Base-by-base conservation (phyloP, 2,113 vertebrate species). In the Axis porcinus region DNA sequence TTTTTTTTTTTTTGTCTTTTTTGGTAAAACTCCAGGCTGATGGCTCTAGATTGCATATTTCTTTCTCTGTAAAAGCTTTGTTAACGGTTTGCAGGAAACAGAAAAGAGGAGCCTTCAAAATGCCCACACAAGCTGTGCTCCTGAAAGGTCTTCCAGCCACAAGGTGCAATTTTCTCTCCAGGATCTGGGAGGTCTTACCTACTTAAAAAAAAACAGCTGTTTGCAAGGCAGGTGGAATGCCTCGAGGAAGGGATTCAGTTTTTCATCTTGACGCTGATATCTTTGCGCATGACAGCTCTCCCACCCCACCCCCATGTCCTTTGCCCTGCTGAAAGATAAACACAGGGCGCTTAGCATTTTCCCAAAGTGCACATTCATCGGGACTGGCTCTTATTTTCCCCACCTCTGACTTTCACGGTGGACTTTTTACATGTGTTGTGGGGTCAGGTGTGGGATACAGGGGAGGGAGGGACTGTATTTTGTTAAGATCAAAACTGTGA, bases 401-500 rank as follows among this genome's bases (percentile, higher is more conserved):
- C 16, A 55, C 60, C 14, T 97, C 58, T 33, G 91, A 58, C 43
- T 79, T 96, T 81, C 87, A 86, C 27, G 14, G 15, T 92, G 55
- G 36, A 67, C 30, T 64, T 64, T 93, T 89, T 54, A 64, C 50
- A 57, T 43, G 54, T 88, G 27, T 82, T 89, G 9, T 33, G 5
- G 79, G 70, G 30, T 93, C 62, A 93, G 74, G 84, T 86, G 15
- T 58, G 27, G 36, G 28, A 92, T 57, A 5, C 19, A 94, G 33
- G 16, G 21, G 33, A 58, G 74, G 11, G 57, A 94, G 47, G 14
- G 21, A 36, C 6, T 67, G 3, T 91, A 54, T 82, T 79, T 91
- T 88, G 81, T 86, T 57, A 94, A 93, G n/a, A 86, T 52, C 81
- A 89, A 94, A 97, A 52, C 36, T 62, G 79, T 90, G 57, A 78